Conservation (phyloP, 2,797 vertebrate species). For the Xenopus petersii region DNA sequence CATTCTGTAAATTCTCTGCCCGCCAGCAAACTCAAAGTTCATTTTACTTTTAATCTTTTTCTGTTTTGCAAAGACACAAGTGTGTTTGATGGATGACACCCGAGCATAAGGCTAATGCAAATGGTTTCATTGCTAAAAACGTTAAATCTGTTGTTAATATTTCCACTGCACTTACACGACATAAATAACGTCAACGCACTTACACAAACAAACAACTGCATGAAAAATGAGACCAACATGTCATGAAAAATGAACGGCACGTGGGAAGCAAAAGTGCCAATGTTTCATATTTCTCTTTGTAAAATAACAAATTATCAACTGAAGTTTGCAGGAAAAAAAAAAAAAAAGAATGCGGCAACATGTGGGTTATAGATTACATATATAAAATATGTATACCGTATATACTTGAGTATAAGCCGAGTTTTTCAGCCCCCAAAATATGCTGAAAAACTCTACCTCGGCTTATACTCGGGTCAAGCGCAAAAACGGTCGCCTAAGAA, state of each 20-base stretch:
- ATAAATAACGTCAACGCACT: constrained; percentile 21
- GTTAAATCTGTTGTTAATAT: constrained; percentile 23
- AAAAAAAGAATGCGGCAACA: no score
- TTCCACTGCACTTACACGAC: constrained; percentile 4
- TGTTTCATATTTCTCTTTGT: neutral
- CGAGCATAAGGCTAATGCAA: constrained; percentile 19
- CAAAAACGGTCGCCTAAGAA: no score
- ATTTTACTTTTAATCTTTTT: no score
- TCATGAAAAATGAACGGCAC: neutral
- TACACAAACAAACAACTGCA: neutral
- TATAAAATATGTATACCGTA: neutral
- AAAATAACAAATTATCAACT: neutral
- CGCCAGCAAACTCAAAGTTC: no score
- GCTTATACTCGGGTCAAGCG: no score
- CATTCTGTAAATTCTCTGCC: no score
- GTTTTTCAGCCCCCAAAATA: no score
- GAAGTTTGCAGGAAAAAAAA: neutral
- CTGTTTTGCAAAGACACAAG: no score
- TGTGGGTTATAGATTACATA: no score
- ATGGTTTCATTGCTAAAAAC: constrained; percentile 35
- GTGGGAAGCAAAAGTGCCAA: neutral
- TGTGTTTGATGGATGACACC: no score
- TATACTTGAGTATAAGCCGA: no score
- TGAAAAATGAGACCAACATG: neutral
- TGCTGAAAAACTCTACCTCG: no score